phyloP scores from a whole-genome alignment of 2,888 invertebrate species.

The Parnassius glacialis region DNA sequence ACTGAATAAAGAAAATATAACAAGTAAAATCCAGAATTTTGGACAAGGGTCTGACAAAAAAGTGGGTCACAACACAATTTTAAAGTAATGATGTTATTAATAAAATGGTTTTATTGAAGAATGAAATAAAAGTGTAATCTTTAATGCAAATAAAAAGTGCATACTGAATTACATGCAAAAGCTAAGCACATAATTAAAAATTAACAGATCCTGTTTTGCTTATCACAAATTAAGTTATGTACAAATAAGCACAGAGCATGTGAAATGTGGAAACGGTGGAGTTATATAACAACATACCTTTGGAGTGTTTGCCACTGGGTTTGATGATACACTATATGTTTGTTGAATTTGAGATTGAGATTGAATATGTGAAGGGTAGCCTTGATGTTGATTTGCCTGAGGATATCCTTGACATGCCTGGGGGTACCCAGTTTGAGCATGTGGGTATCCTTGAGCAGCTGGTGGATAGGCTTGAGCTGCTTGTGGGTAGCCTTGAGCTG shows the following conservation, averaged over 20 bases:
- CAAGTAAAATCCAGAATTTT: no score
- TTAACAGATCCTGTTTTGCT: conserved; percentile 47
- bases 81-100: no score
- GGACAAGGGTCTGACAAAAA: no score
- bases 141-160: no score
- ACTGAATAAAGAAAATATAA: no score
- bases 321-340: conserved; percentile 51
- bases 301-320: conserved; percentile 42
- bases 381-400: conserved; percentile 54
- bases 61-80: no score
- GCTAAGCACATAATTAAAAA: conserved; percentile 26
- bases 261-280: conserved; percentile 29
- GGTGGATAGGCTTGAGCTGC: conserved; percentile 40
- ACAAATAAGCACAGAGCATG: conserved; percentile 29
- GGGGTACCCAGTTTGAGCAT: conserved; percentile 37
- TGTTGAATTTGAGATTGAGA: conserved; percentile 47
- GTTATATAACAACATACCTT: conserved; percentile 55
- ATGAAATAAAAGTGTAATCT: no score
- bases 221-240: conserved; percentile 50
- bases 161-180: conserved; percentile 7
- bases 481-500: conserved; percentile 39
- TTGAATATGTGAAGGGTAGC: conserved; percentile 47
- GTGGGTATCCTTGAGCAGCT: conserved; percentile 47
- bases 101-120: no score
- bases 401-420: conserved; percentile 42